Conservation (phyloP, 2,113 vertebrate genomes). For the Climacteris rufus region DNA sequence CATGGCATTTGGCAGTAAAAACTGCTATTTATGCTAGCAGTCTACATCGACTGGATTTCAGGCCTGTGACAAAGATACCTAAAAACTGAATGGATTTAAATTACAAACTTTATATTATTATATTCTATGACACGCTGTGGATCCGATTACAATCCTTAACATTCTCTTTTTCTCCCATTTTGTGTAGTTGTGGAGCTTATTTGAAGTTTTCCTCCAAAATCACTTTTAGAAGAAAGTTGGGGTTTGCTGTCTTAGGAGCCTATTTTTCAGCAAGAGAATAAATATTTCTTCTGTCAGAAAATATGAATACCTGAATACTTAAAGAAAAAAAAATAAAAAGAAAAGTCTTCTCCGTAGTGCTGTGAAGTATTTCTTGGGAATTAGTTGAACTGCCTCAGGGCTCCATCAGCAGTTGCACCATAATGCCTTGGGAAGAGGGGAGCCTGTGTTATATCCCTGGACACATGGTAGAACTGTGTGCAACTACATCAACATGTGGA, state of each 20-base stretch:
- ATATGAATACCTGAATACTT: background rate
- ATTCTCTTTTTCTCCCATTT: background rate
- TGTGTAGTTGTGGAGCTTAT: background rate
- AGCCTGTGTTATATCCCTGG: background rate
- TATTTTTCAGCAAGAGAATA: background rate
- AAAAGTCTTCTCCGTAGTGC: background rate
- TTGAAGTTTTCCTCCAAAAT: background rate
- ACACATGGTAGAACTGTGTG: fast-evolving
- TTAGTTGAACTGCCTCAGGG: background rate
- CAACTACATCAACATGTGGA: background rate
- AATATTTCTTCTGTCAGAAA: background rate
- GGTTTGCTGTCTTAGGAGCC: background rate
- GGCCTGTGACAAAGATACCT: background rate
- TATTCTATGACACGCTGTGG: background rate
- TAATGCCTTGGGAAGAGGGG: background rate
- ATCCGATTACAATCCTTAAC: background rate
- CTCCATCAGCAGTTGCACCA: background rate
- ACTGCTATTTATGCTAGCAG: background rate
- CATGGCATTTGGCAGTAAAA: background rate
- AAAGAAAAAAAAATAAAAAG: background rate
- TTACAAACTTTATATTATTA: background rate
- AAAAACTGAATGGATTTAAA: background rate
- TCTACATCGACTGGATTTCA: background rate
- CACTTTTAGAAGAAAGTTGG: background rate
- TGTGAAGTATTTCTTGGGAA: background rate